phyloP scores from a whole-genome alignment of 2,888 invertebrate species.

The Bellardia pandia region DNA sequence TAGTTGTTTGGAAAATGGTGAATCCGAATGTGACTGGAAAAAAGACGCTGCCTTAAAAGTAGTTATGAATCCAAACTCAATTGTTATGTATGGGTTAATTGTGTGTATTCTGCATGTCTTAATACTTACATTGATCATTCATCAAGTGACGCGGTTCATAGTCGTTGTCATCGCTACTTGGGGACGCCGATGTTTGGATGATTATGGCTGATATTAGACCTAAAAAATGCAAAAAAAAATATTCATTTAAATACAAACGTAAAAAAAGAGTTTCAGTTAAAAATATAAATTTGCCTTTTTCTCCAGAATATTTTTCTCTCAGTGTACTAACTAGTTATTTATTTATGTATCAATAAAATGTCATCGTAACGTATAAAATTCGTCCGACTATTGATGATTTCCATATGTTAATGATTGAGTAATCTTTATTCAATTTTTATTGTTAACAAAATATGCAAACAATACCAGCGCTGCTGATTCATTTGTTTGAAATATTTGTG shows the following conservation, averaged over 20 bases:
- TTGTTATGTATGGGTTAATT: slow-evolving; percentile 73
- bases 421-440: slow-evolving; percentile 18
- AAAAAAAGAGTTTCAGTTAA: not conserved
- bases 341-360: slow-evolving; percentile 7
- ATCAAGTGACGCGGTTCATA: slow-evolving; percentile 79
- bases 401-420: slow-evolving; percentile 30
- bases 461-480: not conserved
- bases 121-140: slow-evolving; percentile 80
- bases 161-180: slow-evolving; percentile 71
- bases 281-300: too few species aligned
- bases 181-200: slow-evolving; percentile 15
- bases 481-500: slow-evolving; percentile 46
- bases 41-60: slow-evolving; percentile 84
- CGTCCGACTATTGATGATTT: not conserved
- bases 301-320: not conserved
- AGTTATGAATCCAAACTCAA: slow-evolving; percentile 79
- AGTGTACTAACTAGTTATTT: not conserved
- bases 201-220: slow-evolving; percentile 48
- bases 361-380: not conserved
- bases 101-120: slow-evolving; percentile 46
- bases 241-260: not conserved
- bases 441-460: slow-evolving; percentile 4
- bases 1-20: slow-evolving; percentile 76
- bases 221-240: slow-evolving; percentile 4
- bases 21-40: slow-evolving; percentile 82